phyloP scores from a whole-genome alignment of 2,888 invertebrate species.

The Chaetogeoica ovagalla region DNA sequence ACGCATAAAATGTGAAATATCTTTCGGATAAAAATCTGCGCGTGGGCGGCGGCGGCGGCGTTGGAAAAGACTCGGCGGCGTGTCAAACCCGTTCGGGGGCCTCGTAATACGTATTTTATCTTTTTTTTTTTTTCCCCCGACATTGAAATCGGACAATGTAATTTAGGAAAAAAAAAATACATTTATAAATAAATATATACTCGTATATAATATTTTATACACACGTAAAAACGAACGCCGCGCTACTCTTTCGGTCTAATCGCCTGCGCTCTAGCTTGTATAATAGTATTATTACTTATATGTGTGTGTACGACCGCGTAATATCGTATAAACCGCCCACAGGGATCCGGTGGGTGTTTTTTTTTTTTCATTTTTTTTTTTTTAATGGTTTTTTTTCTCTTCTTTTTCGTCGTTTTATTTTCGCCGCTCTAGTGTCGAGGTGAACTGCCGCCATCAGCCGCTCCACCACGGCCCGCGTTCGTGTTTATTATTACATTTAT shows the following conservation, averaged over 20 bases:
- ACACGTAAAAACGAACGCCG: constrained; percentile 11
- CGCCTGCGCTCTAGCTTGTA: neutral
- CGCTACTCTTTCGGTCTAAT: constrained; percentile 41
- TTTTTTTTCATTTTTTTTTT: constrained; percentile 7
- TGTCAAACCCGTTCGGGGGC: constrained; percentile 45
- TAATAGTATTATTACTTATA: neutral
- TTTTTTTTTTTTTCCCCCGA: neutral
- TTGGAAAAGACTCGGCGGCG: constrained; percentile 18
- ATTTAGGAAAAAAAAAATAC: constrained; percentile 35
- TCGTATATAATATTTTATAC: too few species aligned
- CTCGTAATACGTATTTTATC: constrained; percentile 12
- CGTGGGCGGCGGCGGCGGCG: constrained; percentile 20
- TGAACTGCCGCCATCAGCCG: constrained; percentile 31
- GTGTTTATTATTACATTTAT: too few species aligned
- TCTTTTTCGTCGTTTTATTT: neutral
- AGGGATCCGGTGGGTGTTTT: constrained; percentile 48
- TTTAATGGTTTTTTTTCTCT: constrained; percentile 38
- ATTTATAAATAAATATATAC: too few species aligned
- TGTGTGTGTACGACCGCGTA: neutral
- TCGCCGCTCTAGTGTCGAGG: constrained; percentile 31
- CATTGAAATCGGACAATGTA: constrained; percentile 52
- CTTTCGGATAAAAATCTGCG: constrained; percentile 33
- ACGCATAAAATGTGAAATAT: neutral
- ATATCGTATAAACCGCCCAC: constrained; percentile 34
- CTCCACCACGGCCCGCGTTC: too few species aligned